Conservation (phyloP, 2,797 vertebrate species). For the Gallinago stenura region DNA sequence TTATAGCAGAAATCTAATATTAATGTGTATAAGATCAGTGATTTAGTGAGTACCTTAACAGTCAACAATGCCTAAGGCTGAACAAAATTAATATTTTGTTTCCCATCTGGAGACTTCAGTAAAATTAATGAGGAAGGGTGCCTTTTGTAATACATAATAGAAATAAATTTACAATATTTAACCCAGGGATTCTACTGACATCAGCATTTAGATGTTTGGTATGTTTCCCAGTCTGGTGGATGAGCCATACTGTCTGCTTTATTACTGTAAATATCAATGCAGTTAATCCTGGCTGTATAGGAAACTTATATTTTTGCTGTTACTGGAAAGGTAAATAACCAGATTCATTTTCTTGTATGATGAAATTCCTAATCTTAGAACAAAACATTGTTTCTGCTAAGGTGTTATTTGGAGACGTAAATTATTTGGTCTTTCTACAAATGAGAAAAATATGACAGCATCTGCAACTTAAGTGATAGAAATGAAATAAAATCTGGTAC, state of each 20-base stretch:
- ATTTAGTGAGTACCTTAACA: constrained; percentile 97
- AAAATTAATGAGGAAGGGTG: constrained; percentile 99
- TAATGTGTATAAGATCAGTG: constrained; percentile 91
- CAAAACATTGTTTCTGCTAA: neutral
- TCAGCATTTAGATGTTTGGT: constrained; percentile 76
- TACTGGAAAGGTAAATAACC: constrained; percentile 65
- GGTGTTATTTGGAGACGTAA: neutral
- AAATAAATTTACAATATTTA: constrained; percentile 90
- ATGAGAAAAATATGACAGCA: neutral
- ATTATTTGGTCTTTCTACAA: neutral
- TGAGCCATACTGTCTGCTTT: constrained; percentile 74
- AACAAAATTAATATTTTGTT: constrained; percentile 99
- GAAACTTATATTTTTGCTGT: constrained; percentile 6
- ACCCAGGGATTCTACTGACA: constrained; percentile 82
- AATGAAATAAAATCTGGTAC: neutral
- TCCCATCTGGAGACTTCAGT: constrained; percentile 99
- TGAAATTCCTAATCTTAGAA: neutral
- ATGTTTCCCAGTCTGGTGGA: constrained; percentile 68
- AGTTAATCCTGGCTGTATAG: neutral
- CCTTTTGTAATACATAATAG: constrained; percentile 89
- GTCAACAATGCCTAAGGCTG: constrained; percentile 94
- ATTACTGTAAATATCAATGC: constrained; percentile 75
- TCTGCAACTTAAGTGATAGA: neutral
- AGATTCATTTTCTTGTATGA: constrained; percentile 15
- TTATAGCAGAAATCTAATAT: constrained; percentile 89